A percentile compares a stretch with the other conserved stretches of the same genome.
phyloP scores from a whole-genome alignment of 2,888 invertebrate genomes.

The Cheiracanthium punctorium region DNA sequence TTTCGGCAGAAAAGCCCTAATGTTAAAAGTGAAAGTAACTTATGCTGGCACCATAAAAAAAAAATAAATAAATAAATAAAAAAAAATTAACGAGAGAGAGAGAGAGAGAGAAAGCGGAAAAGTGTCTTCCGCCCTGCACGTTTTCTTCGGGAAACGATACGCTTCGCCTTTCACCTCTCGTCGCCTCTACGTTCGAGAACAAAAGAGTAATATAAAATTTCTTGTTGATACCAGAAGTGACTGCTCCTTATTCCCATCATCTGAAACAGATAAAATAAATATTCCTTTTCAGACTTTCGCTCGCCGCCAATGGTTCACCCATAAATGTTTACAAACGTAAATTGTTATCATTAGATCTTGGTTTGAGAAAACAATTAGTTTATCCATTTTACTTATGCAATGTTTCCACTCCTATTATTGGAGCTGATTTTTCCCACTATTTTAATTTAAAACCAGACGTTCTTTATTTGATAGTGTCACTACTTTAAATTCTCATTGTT shows the following conservation, averaged over 20 bases:
- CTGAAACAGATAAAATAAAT: background rate
- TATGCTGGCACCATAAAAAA: slow-evolving; percentile 61
- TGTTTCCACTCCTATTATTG: slow-evolving; percentile 17
- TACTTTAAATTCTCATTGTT: no score
- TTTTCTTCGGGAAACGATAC: slow-evolving; percentile 25
- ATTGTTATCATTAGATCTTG: slow-evolving; percentile 2
- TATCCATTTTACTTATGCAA: slow-evolving; percentile 28
- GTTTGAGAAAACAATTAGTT: slow-evolving; percentile 19
- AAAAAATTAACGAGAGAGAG: no score
- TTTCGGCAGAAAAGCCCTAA: no score
- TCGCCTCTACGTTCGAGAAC: slow-evolving; percentile 59
- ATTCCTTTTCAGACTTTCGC: background rate
- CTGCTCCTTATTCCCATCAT: slow-evolving; percentile 17
- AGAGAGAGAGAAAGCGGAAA: slow-evolving; percentile 11
- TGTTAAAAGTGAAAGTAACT: background rate
- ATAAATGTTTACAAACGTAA: slow-evolving; percentile 9
- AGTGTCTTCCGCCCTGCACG: slow-evolving; percentile 38
- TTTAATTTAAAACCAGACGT: no score
- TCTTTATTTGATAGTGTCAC: no score
- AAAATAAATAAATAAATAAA: no score
- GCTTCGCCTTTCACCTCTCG: slow-evolving; percentile 24
- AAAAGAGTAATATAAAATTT: slow-evolving; percentile 12
- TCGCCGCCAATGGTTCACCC: slow-evolving; percentile 1
- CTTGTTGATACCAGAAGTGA: slow-evolving; percentile 34
- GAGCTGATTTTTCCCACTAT: no score